Percentiles rank a stretch among this genome's conserved stretches.
Conservation (phyloP, 2,888 invertebrate species). For the Sipha maydis region DNA sequence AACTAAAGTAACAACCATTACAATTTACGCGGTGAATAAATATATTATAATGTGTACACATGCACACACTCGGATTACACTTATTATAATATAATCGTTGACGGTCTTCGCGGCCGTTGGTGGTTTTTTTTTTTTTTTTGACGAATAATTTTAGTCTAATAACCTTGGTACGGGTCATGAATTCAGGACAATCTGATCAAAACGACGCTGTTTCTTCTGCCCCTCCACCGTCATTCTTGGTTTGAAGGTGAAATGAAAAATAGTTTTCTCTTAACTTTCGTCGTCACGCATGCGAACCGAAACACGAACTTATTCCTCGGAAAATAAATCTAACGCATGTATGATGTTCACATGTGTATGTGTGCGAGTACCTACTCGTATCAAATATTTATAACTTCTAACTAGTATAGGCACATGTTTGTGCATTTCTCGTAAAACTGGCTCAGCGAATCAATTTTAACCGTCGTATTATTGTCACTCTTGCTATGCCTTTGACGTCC, state of each 20-base stretch:
- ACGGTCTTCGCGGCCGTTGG: not conserved
- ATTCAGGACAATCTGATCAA: slow-evolving; percentile 3
- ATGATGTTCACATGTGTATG: not conserved
- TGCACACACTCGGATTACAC: no score
- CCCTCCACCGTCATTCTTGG: slow-evolving; percentile 3
- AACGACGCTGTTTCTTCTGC: not conserved
- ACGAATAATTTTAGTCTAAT: not conserved
- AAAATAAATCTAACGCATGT: not conserved
- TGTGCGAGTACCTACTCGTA: not conserved
- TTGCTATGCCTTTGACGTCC: no score
- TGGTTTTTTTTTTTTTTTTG: slow-evolving; percentile 2
- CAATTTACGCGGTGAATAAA: not conserved
- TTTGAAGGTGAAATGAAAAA: slow-evolving; percentile 30
- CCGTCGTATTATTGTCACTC: no score
- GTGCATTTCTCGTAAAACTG: no score
- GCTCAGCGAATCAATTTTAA: no score
- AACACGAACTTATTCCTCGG: not conserved
- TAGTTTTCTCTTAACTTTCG: slow-evolving; percentile 40
- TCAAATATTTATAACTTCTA: not conserved
- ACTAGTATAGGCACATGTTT: no score
- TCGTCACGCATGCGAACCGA: slow-evolving; percentile 22
- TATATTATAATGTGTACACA: not conserved
- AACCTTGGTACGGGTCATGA: slow-evolving; percentile 38
- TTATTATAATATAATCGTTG: not conserved
- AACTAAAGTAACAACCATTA: not conserved